These are phyloP conservation scores for Acestrorhynchus altus DNA, from an alignment of 2,797 vertebrate genomes.

Conservation along the genomic window DNA sequence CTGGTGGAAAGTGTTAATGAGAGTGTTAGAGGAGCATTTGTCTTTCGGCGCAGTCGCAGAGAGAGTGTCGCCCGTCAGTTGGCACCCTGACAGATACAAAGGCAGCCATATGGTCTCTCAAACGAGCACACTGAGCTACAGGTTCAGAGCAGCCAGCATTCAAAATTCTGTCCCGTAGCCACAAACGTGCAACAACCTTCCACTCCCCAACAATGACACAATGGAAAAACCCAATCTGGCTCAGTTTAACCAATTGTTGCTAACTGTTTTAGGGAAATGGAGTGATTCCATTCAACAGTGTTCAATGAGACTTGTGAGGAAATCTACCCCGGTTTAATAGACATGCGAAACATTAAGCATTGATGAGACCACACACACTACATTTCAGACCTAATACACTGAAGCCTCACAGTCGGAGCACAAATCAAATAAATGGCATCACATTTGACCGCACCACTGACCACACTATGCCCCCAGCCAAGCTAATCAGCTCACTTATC, in stretches of 20 bases:
- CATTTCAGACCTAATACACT: slow-evolving; percentile 39
- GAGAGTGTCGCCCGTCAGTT: slow-evolving; percentile 66
- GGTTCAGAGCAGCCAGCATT: slow-evolving; percentile 18
- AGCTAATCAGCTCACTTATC: slow-evolving; percentile 60
- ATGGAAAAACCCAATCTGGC: background rate
- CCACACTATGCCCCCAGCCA: slow-evolving; percentile 20
- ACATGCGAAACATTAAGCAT: slow-evolving; percentile 19
- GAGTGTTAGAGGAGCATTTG: slow-evolving; percentile 62
- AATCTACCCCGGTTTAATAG: background rate
- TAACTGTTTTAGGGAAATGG: background rate
- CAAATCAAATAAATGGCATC: slow-evolving; percentile 34
- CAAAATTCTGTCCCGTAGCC: slow-evolving; percentile 34
- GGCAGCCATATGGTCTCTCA: slow-evolving; percentile 72
- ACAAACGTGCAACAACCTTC: slow-evolving; percentile 29
- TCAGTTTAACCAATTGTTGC: slow-evolving; percentile 24
- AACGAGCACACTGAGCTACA: slow-evolving; percentile 35
- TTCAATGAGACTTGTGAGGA: background rate
- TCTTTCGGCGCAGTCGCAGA: slow-evolving; percentile 59
- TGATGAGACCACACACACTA: slow-evolving; percentile 16
- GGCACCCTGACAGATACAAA: slow-evolving; percentile 70
- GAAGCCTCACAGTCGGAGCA: slow-evolving; percentile 19
- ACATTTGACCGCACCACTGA: slow-evolving; percentile 17
- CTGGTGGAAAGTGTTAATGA: slow-evolving; percentile 41
- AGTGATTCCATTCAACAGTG: background rate
- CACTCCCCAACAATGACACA: slow-evolving; percentile 3